These are phyloP conservation scores for Apoda limacodes DNA, from an alignment of 2,888 invertebrate species.

Conservation along the genomic window DNA sequence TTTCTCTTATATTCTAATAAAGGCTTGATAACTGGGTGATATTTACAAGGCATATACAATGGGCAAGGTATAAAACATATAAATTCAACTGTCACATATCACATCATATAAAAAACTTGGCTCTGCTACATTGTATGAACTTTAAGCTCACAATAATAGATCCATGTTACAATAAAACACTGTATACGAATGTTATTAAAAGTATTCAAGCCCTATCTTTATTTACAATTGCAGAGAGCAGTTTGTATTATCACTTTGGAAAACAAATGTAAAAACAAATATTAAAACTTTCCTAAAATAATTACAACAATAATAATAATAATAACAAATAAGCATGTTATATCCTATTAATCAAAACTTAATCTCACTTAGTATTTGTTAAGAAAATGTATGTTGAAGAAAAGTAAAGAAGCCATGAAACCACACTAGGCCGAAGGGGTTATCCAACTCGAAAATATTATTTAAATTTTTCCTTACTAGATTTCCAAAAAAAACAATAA, in stretches of 20 bases:
- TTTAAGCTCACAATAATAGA: no score
- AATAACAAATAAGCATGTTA: slow-evolving; percentile 57
- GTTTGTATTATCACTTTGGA: slow-evolving; percentile 40
- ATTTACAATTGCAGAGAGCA: slow-evolving; percentile 39
- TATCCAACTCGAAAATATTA: no score
- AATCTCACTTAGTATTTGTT: slow-evolving; percentile 64
- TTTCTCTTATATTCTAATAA: slow-evolving; percentile 57
- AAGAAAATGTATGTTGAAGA: no score
- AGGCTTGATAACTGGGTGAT: slow-evolving; percentile 66
- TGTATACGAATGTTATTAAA: slow-evolving; percentile 26
- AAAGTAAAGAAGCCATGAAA: no score
- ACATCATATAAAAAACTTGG: slow-evolving; percentile 46
- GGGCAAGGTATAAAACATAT: slow-evolving; percentile 66
- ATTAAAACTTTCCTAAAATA: slow-evolving; percentile 66
- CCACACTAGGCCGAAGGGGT: slow-evolving; percentile 46
- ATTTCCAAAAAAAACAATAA: no score
- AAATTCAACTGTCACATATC: slow-evolving; percentile 49
- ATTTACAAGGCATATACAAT: slow-evolving; percentile 67
- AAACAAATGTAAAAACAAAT: slow-evolving; percentile 54
- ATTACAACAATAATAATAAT: slow-evolving; percentile 64
- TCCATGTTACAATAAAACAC: no score
- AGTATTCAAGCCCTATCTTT: no score
- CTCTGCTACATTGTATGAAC: slow-evolving; percentile 31
- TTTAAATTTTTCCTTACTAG: no score
- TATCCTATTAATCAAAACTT: slow-evolving; percentile 50